Evolutionary conservation across 2,888 invertebrate genomes (phyloP).

Genomic region (Aproaerema taeniolella): DNA sequence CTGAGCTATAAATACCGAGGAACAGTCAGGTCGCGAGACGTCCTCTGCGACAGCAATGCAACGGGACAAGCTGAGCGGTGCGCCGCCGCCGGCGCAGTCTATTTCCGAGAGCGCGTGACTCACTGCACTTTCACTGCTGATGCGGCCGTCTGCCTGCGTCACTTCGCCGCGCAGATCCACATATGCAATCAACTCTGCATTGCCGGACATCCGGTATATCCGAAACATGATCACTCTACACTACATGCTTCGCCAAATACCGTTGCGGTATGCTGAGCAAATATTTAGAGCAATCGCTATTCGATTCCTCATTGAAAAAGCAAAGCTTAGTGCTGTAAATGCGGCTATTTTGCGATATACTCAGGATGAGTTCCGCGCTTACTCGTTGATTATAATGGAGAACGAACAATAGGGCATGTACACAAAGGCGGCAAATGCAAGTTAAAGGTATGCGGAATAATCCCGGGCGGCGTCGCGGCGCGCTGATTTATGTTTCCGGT

Average conservation of each 20-base stretch:
- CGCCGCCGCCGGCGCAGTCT: constrained; percentile 32
- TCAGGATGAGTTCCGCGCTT: constrained; percentile 4
- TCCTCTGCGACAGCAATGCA: too few species aligned
- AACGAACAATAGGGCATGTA: constrained; percentile 20
- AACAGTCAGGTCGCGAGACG: too few species aligned
- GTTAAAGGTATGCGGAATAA: constrained; percentile 30
- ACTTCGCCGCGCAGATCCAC: constrained; percentile 35
- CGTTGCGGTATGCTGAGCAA: constrained; percentile 18
- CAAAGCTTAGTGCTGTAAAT: too few species aligned
- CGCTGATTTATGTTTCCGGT: constrained; percentile 69
- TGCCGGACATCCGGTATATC: constrained; percentile 12
- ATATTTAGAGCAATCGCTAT: constrained; percentile 15
- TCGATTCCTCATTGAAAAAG: background rate
- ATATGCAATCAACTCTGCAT: constrained; percentile 16
- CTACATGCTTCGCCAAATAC: constrained; percentile 5
- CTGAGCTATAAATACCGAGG: too few species aligned
- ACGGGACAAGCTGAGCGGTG: background rate
- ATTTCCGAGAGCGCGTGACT: constrained; percentile 55
- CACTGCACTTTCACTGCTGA: constrained; percentile 67
- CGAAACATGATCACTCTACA: constrained; percentile 1
- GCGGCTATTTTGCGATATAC: constrained; percentile 4
- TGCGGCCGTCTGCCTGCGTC: constrained; percentile 45
- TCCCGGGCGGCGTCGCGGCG: constrained; percentile 39
- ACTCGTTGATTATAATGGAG: background rate
- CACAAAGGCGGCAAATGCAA: constrained; percentile 18